A percentile compares a stretch with the other conserved stretches of the same genome.
These are phyloP conservation scores for Notodonta dromedarius DNA, from an alignment of 2,888 invertebrate genomes.

Conservation along the genomic window DNA sequence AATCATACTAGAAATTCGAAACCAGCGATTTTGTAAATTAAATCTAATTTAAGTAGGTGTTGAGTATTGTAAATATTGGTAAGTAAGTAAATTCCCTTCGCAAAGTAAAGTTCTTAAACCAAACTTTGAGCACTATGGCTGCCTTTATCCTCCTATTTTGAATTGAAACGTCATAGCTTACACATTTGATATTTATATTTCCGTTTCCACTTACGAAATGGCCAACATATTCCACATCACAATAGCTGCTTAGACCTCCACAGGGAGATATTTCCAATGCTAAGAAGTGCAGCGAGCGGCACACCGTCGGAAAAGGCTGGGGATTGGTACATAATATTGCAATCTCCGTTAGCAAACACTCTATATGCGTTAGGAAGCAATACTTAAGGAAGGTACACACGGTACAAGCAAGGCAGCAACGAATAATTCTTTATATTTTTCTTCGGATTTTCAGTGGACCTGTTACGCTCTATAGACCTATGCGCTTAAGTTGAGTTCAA, in stretches of 20 bases:
- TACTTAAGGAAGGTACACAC: slow-evolving; percentile 44
- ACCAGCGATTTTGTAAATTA: too few relatives aligned
- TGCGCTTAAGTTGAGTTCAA: too few relatives aligned
- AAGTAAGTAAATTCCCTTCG: too few relatives aligned
- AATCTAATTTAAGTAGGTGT: too few relatives aligned
- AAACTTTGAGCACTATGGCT: not conserved
- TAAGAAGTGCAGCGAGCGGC: slow-evolving; percentile 53
- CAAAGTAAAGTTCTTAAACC: too few relatives aligned
- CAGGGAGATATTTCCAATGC: slow-evolving; percentile 67
- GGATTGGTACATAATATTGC: slow-evolving; percentile 78
- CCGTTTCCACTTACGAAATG: slow-evolving; percentile 10
- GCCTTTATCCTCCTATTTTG: not conserved
- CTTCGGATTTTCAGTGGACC: too few relatives aligned
- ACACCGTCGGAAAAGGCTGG: slow-evolving; percentile 60
- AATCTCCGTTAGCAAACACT: slow-evolving; percentile 75
- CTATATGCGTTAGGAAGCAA: slow-evolving; percentile 64
- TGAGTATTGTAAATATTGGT: too few relatives aligned
- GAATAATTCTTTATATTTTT: too few relatives aligned
- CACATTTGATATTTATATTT: not conserved
- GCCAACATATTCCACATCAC: slow-evolving; percentile 36
- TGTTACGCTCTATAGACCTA: too few relatives aligned
- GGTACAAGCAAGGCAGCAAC: too few relatives aligned
- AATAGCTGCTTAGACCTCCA: slow-evolving; percentile 52
- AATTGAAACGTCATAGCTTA: not conserved
- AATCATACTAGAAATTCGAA: too few relatives aligned